Conservation (phyloP, 2,113 vertebrate genomes). For the Antigone vipio region DNA sequence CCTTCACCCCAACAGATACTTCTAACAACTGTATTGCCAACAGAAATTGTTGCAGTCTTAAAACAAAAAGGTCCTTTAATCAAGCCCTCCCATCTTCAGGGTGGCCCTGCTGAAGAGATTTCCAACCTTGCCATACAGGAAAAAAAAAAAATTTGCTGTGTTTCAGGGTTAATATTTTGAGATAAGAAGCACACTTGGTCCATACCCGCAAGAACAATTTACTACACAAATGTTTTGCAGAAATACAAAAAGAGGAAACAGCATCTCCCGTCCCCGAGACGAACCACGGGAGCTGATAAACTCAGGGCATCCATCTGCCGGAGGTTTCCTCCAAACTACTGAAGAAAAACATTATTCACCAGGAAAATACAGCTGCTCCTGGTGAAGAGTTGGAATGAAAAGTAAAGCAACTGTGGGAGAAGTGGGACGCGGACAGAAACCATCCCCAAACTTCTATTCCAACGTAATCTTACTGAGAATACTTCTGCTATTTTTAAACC, state of each 20-base stretch:
- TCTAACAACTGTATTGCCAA: not conserved
- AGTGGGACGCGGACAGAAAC: not conserved
- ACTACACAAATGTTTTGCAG: not conserved
- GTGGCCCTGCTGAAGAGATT: not conserved
- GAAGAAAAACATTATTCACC: fast-evolving
- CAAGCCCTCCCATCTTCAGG: not conserved
- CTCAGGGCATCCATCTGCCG: not conserved
- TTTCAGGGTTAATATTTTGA: not conserved
- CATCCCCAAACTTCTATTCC: not conserved
- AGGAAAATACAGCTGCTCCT: not conserved
- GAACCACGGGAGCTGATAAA: not conserved
- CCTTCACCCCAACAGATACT: fast-evolving
- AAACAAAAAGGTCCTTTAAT: not conserved
- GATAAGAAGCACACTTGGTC: not conserved
- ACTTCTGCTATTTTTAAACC: not conserved
- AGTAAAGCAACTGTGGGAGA: not conserved
- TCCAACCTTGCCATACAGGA: not conserved
- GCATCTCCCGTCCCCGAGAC: fast-evolving
- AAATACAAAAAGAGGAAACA: not conserved
- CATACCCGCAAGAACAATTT: fast-evolving
- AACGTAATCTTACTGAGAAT: fast-evolving
- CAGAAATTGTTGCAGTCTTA: not conserved
- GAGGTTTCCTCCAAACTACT: not conserved
- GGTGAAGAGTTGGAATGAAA: not conserved
- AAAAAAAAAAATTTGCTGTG: not conserved